Conservation (phyloP, 2,888 invertebrate genomes). For the Dynastes grantii region DNA sequence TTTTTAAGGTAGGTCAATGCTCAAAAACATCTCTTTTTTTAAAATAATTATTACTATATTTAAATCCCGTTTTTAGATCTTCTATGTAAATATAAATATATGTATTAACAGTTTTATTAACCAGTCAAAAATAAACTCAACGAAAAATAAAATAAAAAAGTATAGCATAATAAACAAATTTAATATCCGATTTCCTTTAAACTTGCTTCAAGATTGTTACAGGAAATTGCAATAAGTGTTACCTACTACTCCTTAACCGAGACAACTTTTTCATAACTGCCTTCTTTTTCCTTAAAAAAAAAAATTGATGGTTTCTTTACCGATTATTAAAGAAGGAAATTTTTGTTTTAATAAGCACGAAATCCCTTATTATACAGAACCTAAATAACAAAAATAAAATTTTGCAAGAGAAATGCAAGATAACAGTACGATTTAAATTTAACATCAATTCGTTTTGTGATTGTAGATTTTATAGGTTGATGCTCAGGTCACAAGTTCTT, state of each 20-base stretch:
- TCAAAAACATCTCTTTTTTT: slow-evolving; percentile 22
- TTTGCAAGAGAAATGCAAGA: background rate
- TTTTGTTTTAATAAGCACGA: background rate
- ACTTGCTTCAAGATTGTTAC: background rate
- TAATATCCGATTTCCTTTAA: slow-evolving; percentile 6
- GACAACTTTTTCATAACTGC: background rate
- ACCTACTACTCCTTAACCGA: background rate
- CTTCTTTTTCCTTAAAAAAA: background rate
- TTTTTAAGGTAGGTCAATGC: slow-evolving; percentile 32
- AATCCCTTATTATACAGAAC: background rate
- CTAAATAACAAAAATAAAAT: background rate
- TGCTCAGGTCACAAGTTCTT: slow-evolving; percentile 62
- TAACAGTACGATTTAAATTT: slow-evolving; percentile 40
- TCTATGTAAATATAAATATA: background rate
- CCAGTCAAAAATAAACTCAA: background rate
- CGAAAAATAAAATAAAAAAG: background rate
- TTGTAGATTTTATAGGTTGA: slow-evolving; percentile 63
- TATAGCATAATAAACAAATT: slow-evolving; percentile 4
- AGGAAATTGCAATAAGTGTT: slow-evolving; percentile 4
- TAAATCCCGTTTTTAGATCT: too few species aligned
- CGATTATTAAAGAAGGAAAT: background rate
- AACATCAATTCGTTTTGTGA: slow-evolving; percentile 55
- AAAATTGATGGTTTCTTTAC: background rate
- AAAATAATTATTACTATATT: background rate
- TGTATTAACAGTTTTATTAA: background rate